These are phyloP conservation scores for Proterorhinus semilunaris DNA, from an alignment of 2,113 vertebrate genomes.

Conservation along the genomic window DNA sequence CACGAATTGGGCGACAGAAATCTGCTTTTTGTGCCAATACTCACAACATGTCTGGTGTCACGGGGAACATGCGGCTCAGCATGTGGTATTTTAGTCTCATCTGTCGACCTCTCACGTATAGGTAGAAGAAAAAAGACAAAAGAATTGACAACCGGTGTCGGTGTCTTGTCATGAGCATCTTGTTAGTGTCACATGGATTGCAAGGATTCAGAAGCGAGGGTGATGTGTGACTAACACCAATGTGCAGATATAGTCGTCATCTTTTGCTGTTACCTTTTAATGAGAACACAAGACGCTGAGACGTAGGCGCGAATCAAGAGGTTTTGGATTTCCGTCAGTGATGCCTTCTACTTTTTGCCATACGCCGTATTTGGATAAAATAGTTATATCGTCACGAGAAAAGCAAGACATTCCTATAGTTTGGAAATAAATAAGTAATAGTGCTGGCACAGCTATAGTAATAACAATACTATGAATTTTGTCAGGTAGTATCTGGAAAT, in stretches of 20 bases:
- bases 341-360: not conserved
- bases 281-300: constrained; percentile 42
- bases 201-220: constrained; percentile 30
- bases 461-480: no score
- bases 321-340: not conserved
- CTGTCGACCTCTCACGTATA: not conserved
- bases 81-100: not conserved
- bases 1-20: no score
- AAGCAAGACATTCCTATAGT: not conserved
- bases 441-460: no score
- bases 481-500: no score
- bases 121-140: not conserved
- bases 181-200: constrained; percentile 6
- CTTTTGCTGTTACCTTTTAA: constrained; percentile 46
- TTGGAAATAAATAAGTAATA: no score
- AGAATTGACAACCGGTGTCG: not conserved
- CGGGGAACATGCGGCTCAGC: not conserved
- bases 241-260: constrained; percentile 51
- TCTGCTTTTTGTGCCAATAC: no score
- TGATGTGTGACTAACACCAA: constrained; percentile 26
- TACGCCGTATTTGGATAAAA: not conserved
- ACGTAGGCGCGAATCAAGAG: not conserved
- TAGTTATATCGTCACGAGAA: no score
- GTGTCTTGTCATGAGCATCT: not conserved
- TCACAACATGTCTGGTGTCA: no score